Conservation (phyloP, 2,113 vertebrate genomes). For the Lampris megalopsis region DNA sequence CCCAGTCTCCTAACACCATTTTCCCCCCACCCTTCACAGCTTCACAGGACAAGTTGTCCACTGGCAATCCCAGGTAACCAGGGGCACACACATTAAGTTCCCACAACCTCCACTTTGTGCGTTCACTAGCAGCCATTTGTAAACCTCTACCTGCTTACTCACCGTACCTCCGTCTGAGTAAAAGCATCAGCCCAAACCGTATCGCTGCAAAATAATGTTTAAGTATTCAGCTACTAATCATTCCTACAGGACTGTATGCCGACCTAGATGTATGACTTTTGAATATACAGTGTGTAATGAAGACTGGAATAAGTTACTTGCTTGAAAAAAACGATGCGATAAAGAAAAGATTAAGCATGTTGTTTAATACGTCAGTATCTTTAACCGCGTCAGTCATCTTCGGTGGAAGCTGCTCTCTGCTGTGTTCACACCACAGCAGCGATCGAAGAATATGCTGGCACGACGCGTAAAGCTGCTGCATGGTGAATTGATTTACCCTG, state of each 20-base stretch:
- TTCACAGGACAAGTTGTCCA: too few relatives aligned
- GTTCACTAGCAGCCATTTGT: background rate
- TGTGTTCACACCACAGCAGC: too few relatives aligned
- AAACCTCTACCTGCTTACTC: background rate
- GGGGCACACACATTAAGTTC: too few relatives aligned
- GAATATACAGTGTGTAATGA: conserved; percentile 25
- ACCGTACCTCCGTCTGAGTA: background rate
- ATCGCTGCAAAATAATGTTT: background rate
- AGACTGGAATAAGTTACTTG: too few relatives aligned
- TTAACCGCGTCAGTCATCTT: conserved; percentile 15
- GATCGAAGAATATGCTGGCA: too few relatives aligned
- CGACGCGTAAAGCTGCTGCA: too few relatives aligned
- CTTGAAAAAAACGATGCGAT: conserved; percentile 9
- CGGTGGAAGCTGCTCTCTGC: background rate
- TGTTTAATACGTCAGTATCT: conserved; percentile 8
- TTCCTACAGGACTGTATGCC: conserved; percentile 15
- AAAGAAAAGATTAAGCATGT: background rate
- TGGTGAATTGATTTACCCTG: too few relatives aligned
- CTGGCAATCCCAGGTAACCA: too few relatives aligned
- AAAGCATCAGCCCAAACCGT: background rate
- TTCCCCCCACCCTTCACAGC: background rate
- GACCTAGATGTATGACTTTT: conserved; percentile 44
- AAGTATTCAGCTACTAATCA: conserved; percentile 1
- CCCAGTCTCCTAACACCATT: background rate
- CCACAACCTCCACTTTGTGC: background rate